Conservation (phyloP, 2,888 invertebrate species). For the Thecophora atra region DNA sequence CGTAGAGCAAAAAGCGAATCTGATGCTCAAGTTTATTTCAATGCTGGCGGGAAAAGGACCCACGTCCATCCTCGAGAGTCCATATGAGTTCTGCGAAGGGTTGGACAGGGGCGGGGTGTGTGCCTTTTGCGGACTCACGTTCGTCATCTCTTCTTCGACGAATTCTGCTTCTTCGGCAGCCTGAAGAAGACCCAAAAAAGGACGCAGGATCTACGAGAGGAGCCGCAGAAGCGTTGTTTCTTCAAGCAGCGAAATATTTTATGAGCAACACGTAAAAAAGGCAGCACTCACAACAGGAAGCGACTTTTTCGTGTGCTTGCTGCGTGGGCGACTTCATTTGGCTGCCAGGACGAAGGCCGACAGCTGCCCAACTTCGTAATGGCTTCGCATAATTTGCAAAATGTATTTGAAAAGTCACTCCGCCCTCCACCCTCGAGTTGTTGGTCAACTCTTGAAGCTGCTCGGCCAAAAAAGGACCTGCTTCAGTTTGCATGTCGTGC, state of each 20-base stretch:
- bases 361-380: slow-evolving; percentile 57
- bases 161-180: too few relatives aligned
- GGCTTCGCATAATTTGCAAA: slow-evolving; percentile 64
- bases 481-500: slow-evolving; percentile 45
- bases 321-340: background rate
- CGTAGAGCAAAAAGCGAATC: slow-evolving; percentile 39
- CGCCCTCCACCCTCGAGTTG: background rate
- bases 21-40: slow-evolving; percentile 41
- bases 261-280: background rate
- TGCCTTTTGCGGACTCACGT: too few relatives aligned
- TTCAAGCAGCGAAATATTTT: background rate
- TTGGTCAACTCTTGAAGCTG: slow-evolving; percentile 24
- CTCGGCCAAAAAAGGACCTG: slow-evolving; percentile 13
- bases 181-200: too few relatives aligned
- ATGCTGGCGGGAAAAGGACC: background rate
- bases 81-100: too few relatives aligned
- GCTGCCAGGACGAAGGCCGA: slow-evolving; percentile 4
- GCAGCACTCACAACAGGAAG: too few relatives aligned
- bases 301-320: too few relatives aligned
- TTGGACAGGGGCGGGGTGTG: too few relatives aligned
- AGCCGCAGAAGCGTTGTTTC: background rate
- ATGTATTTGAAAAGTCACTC: slow-evolving; percentile 44
- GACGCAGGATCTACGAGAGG: too few relatives aligned
- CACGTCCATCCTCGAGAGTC: too few relatives aligned
- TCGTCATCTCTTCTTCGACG: too few relatives aligned